Evolutionary conservation across 2,113 vertebrate species (phyloP), one percentile per base, ranked within the genome.

Genomic region (Cardinalis cardinalis): DNA sequence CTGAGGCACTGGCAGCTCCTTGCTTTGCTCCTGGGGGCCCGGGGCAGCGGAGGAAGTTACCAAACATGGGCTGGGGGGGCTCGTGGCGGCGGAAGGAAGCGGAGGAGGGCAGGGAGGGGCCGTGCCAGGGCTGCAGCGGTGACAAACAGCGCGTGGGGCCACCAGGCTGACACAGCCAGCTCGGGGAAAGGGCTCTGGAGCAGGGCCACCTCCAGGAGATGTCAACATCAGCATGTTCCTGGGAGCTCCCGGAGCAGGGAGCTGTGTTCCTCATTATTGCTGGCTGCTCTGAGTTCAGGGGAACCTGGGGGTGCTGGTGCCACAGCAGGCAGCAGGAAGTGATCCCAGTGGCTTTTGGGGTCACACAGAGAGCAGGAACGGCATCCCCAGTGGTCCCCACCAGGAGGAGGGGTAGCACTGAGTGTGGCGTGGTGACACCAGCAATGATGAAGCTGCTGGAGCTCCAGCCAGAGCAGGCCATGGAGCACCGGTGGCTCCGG

Each of bases 201-300:
- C 6, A 3, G 19, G 41, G 53, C 13, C 38, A 44, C 6, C 46
- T 26, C 23, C 1, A 0, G 29, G 64, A 24, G 31, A 32, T 65
- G 64, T 10, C 0, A 0, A 28, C 21, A 52, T 6, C 76, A 51
- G 18, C 2, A 0, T 1, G 41, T 4, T n/a, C 38, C 1, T 3
- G 29, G 36, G 18, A 34, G 51, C 26, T 61, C 18, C 5, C 15
- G 68, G 23, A 51, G 48, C 70, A 20, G 34, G 7, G 38, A 2
- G 0, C 26, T 40, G 25, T 43, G 36, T 6, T 65, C 17, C 31
- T 61, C 51, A 12, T 41, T 1, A 6, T 14, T 16, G 3, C 23
- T 7, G 6, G 23, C 14, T 86, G 51, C 4, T 60, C n/a, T 15
- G 68, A 38, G 69, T 16, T n/a, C 41, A 5, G 55, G 31, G 36